Base-by-base conservation (phyloP, 2,888 invertebrate species). In the Stictocephala bisonia region DNA sequence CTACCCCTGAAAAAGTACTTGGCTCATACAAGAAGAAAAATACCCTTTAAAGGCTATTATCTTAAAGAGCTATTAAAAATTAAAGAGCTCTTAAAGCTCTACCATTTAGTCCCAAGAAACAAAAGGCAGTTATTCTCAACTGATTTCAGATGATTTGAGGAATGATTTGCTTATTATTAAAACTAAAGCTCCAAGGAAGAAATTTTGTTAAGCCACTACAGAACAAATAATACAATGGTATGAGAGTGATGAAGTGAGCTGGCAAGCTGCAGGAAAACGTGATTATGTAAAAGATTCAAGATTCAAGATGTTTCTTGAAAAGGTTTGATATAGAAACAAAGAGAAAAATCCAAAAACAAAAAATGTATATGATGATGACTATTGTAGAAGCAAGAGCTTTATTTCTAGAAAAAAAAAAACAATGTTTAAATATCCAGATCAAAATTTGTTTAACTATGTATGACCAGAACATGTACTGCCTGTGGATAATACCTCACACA, bases 301-400 rank as follows among this genome's bases (percentile, higher is more conserved):
- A 35, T 35, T 7, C 7, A 11, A 9, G 35, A 11, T 35, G 11
- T 35, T 9, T 35, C 7, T 9, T 11, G 35, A 35, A 9, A 9
- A 35, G 35, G 35, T 9, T 35, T 51, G 51, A 51, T 18, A 18
- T 20, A 18, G 51, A 31, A 58, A 15, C 15, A 2, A 58, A 58
- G 58, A 58, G 15, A n/a, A 58, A 58, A 58, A 29, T 58, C 20
- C 58, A 58, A n/a, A 31, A 31, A 31, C 58, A 58, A 11, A 58
- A 58, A 4, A 31, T n/a, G 31, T 58, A 15, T 29, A 15, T 58
- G 6, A 20, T 29, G 6, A 58, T 58, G 58, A 58, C 29, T 9
- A 27, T 58, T 15, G 58, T 15, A n/a, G 31, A 58, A 58, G 31
- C 29, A 4, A 29, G 58, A 15, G 31, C 3, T 7, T 31, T 58